Conservation (phyloP, 2,797 vertebrate species). For the Myotis planiceps region DNA sequence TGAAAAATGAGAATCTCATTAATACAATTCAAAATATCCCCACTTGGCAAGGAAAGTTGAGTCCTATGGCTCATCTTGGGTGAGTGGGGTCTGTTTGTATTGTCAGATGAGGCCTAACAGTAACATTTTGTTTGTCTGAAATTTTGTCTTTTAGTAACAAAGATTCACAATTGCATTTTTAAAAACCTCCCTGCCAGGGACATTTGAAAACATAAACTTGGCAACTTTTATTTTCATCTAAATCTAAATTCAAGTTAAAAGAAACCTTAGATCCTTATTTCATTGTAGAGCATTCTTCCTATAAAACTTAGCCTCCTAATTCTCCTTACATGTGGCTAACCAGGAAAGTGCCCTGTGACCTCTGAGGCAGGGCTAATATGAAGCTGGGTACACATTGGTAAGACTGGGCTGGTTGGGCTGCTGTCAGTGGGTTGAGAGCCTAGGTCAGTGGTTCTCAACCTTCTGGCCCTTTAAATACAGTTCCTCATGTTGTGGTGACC, state of each 20-base stretch:
- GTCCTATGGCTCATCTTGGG: neutral
- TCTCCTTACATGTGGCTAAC: neutral
- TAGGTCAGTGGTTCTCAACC: too few relatives aligned
- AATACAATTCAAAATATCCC: conserved; percentile 17
- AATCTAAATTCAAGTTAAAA: neutral
- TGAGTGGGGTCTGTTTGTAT: neutral
- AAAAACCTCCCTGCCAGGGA: neutral
- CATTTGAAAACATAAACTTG: conserved; percentile 22
- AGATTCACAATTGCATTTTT: neutral
- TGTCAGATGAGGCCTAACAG: neutral
- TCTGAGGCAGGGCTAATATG: neutral
- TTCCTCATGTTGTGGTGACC: too few relatives aligned
- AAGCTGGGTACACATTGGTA: neutral
- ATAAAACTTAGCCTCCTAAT: neutral
- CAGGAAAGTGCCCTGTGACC: neutral
- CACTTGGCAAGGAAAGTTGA: neutral
- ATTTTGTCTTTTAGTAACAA: neutral
- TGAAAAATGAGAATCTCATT: conserved; percentile 19
- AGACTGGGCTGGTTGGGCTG: neutral
- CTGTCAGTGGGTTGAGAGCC: neutral
- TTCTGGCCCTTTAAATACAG: too few relatives aligned
- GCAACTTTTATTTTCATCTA: neutral
- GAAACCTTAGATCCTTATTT: neutral
- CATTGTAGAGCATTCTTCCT: neutral
- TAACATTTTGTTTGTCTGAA: neutral